phyloP scores from a whole-genome alignment of 1,140 invertebrate genomes.

The Dendroctonus valens region DNA sequence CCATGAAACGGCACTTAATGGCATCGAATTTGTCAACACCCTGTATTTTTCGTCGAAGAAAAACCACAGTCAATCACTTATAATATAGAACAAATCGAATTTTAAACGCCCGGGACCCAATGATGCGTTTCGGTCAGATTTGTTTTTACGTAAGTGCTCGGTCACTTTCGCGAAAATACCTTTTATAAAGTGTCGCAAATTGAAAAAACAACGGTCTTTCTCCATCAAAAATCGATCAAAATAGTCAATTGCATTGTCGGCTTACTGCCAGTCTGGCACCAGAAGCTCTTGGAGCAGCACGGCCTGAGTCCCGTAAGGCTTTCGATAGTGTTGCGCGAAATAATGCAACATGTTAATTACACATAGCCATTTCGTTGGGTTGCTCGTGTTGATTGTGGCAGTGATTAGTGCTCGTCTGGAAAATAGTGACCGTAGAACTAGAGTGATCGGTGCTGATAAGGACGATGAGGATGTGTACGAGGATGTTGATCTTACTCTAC shows the following conservation, averaged over 20 bases:
- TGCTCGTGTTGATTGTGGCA: conserved; percentile 23
- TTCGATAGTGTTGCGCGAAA: not conserved
- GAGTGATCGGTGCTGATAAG: not conserved
- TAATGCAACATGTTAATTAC: conserved; percentile 22
- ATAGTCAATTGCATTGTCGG: not conserved
- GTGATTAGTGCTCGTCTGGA: conserved; percentile 16
- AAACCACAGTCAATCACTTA: conserved; percentile 8
- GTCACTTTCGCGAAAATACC: conserved; percentile 31
- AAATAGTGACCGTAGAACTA: conserved; percentile 11
- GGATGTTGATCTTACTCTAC: conserved; percentile 14
- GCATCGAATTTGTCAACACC: not conserved
- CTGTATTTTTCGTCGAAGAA: not conserved
- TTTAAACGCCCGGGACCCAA: conserved; percentile 21
- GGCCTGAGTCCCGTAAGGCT: not conserved
- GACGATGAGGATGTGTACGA: conserved; percentile 12
- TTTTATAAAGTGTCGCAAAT: conserved; percentile 29
- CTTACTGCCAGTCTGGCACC: conserved; percentile 11
- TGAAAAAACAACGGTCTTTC: conserved; percentile 27
- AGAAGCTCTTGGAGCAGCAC: conserved; percentile 16
- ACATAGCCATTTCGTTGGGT: not conserved
- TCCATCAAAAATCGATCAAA: conserved; percentile 21
- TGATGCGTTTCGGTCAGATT: conserved; percentile 31
- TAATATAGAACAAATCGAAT: conserved; percentile 34
- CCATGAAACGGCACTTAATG: too few species aligned
- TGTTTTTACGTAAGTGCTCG: conserved; percentile 31